Conservation (phyloP, 2,888 invertebrate genomes). For the Chironomus riparius region DNA sequence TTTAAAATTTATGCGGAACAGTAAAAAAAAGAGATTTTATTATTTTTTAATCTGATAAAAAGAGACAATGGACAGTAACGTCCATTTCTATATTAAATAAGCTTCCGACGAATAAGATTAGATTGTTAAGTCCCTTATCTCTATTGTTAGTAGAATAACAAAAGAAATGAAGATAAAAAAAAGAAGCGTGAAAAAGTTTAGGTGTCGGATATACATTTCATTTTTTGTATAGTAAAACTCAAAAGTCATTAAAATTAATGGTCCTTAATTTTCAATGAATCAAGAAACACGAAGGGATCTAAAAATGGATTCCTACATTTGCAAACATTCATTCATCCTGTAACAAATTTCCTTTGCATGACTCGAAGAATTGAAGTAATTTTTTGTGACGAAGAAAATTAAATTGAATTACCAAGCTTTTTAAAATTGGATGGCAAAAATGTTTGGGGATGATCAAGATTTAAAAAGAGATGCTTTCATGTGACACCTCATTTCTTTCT, state of each 20-base stretch:
- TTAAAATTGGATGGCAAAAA: not conserved
- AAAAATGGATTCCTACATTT: not conserved
- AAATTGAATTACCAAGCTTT: too few species aligned
- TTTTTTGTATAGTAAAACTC: not conserved
- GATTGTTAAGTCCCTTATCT: not conserved
- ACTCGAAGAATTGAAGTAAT: not conserved
- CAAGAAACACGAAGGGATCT: not conserved
- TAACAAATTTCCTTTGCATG: not conserved
- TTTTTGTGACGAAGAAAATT: not conserved
- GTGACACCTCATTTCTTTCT: too few species aligned
- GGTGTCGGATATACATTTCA: not conserved
- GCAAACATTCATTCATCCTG: not conserved
- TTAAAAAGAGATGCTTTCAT: not conserved
- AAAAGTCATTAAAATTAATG: conserved; percentile 10
- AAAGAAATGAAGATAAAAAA: not conserved
- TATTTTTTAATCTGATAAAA: not conserved
- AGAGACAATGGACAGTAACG: not conserved
- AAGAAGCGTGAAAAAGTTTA: not conserved
- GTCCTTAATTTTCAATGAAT: not conserved
- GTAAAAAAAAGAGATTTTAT: not conserved
- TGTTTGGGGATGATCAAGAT: not conserved
- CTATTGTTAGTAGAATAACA: not conserved
- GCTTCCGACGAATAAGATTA: not conserved
- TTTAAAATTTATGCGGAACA: not conserved
- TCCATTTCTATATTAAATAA: not conserved